These are phyloP conservation scores for Phyllostomus discolor DNA, from an alignment of 2,113 vertebrate genomes.

Conservation along the genomic window DNA sequence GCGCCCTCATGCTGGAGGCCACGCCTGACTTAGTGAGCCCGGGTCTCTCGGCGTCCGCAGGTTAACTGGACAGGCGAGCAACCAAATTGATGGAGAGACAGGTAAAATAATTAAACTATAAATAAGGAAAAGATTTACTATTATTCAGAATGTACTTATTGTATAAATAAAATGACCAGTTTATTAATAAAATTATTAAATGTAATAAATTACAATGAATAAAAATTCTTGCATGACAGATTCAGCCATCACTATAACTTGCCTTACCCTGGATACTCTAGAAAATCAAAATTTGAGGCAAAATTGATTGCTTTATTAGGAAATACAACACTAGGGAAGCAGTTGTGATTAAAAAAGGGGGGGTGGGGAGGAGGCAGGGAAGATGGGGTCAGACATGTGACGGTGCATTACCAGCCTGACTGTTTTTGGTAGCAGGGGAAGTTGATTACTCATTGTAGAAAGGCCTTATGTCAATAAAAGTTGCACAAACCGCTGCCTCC, in stretches of 20 bases:
- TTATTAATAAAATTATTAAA: neutral
- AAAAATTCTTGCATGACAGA: neutral
- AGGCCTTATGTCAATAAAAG: neutral
- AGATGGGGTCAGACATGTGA: neutral
- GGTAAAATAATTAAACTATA: conserved; percentile 2
- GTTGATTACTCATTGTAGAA: neutral
- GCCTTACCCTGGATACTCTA: neutral
- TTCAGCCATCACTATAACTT: neutral
- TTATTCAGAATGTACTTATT: neutral
- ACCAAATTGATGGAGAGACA: neutral
- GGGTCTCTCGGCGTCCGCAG: neutral
- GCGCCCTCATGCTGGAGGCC: neutral
- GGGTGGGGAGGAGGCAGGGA: neutral
- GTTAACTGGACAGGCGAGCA: neutral
- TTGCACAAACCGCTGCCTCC: neutral
- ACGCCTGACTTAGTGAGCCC: neutral
- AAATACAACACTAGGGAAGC: neutral
- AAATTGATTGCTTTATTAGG: neutral
- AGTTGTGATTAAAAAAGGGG: neutral
- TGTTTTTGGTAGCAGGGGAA: neutral
- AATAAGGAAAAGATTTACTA: neutral
- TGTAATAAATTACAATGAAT: neutral
- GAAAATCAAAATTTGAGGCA: neutral
- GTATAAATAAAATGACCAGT: neutral
- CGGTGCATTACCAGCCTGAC: neutral